Base-by-base conservation (phyloP, 2,113 vertebrate species). In the Ceratotherium simum region DNA sequence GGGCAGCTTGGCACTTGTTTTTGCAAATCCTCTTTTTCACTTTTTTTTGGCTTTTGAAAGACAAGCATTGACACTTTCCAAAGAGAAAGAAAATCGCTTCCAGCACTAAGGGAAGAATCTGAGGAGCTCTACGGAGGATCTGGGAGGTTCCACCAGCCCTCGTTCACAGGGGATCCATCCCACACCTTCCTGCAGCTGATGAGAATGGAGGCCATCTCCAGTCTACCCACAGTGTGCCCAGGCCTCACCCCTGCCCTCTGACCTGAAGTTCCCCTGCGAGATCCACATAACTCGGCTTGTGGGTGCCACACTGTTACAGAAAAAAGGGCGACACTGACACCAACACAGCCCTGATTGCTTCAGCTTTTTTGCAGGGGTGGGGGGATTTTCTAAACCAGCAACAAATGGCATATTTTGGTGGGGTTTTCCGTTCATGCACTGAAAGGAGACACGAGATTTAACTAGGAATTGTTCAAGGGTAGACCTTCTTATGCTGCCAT, bases 1-100 rank as follows among this genome's bases (percentile, higher is more conserved):
- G 75, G 93, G 94, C 97, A 90, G 65, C 81, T 83, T 46, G 92
- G 95, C 58, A 31, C 81, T 91, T 87, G 70, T 91, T 92, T 93
- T 67, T 89, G 69, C 91, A 84, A 88, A 96, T 78, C 88, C 5
- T 72, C 39, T 78, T 78, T 82, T 82, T 83, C 16, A 17, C 17
- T 54, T 83, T 39, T 70, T 69, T 51, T 58, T 60, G 1, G 67
- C 90, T 91, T 97, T 96, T 79, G 69, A 97, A 97, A 96, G 76
- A 90, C 78, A 93, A 93, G 82, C 87, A 42, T 20, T 96, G 95
- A 94, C 75, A 65, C 42, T 85, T 48, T 60, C 62, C 70, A 92
- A 14, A 73, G 96, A 97, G 88, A 84, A 95, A 94, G 65, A 70
- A 93, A 97, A 94, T 82, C n/a, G 65, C 39, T 89, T 36, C 60